Percentiles rank a stretch among this genome's conserved stretches.
Evolutionary conservation across 2,888 invertebrate species (phyloP).

Genomic region (Cerastis rubricosa): DNA sequence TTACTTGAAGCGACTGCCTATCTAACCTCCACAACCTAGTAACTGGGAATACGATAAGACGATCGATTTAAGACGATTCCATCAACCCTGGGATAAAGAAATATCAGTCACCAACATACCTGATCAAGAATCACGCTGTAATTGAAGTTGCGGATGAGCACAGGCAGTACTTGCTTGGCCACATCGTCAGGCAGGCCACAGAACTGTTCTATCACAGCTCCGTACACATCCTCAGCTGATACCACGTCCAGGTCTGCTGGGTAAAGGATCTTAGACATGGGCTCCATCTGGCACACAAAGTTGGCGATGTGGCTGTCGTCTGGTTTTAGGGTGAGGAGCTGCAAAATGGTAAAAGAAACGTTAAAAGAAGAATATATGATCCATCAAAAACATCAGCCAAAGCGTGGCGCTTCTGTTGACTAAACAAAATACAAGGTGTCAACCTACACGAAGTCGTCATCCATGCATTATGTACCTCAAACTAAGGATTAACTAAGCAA

Average conservation of each 20-base stretch:
- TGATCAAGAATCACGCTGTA: constrained; percentile 78
- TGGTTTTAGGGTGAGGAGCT: constrained; percentile 78
- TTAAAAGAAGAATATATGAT: background rate
- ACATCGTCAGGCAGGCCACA: constrained; percentile 84
- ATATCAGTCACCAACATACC: constrained; percentile 58
- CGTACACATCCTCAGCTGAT: constrained; percentile 78
- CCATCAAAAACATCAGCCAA: no score
- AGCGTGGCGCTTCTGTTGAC: background rate
- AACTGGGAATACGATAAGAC: no score
- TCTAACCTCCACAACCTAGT: no score
- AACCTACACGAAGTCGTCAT: no score
- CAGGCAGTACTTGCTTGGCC: constrained; percentile 81
- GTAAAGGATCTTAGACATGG: constrained; percentile 75
- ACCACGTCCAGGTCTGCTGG: constrained; percentile 76
- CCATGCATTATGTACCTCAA: no score
- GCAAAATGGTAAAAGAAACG: constrained; percentile 12
- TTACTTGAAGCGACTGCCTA: no score
- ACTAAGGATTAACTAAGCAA: no score
- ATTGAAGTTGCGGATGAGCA: constrained; percentile 86
- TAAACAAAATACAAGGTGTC: background rate
- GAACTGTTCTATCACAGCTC: constrained; percentile 84
- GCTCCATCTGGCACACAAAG: constrained; percentile 80
- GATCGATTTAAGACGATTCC: background rate
- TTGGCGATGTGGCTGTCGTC: constrained; percentile 74
- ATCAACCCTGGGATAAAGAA: background rate